Base-by-base conservation (phyloP, 2,888 invertebrate genomes). In the Torymus tubicola region DNA sequence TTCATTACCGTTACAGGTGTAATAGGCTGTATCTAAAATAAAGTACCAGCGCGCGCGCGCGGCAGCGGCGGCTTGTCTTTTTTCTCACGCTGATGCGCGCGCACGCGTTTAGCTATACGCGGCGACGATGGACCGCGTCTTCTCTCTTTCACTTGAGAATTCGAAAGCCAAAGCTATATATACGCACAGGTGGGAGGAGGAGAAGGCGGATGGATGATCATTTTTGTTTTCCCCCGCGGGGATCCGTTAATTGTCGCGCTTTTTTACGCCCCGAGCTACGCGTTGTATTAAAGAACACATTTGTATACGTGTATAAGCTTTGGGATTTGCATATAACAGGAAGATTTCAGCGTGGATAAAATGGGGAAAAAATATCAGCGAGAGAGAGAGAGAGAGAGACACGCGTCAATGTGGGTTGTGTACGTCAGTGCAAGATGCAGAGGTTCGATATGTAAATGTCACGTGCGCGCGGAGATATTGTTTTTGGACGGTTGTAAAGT, bases 1-100 rank as follows among this genome's bases (percentile, higher is more conserved):
- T 85, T 86, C 85, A 86, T 86, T 83, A 84, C 84, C 83, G 83
- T 84, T 84, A 84, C 85, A 86, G 85, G 85, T 86, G 86, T 85
- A 85, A 85, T 85, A 84, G 80, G 82, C 74, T 77, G 82, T 81
- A 81, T 81, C 77, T 82, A 78, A 77, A 80, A 80, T 64, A 78
- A 80, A 80, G 78, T 80, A 78, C 70, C 82, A 31, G 74, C 2
- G 21, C 21, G 1, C 21, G 18, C 31, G 50, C 52, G 67, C 72
- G 16, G 21, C 13, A 42, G 67, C 61, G 21, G 74, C 60, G 58
- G 58, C 69, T 42, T 57, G 75, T 50, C 77, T 82, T 77, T 80
- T 82, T 82, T 82, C 82, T 82, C 82, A 82, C 82, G 82, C 81
- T 79, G 81, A 79, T 79, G 74, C 42, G 21, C 21, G 21, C 21